Base-by-base conservation (phyloP, 2,797 vertebrate genomes). In the Microtus agrestis region DNA sequence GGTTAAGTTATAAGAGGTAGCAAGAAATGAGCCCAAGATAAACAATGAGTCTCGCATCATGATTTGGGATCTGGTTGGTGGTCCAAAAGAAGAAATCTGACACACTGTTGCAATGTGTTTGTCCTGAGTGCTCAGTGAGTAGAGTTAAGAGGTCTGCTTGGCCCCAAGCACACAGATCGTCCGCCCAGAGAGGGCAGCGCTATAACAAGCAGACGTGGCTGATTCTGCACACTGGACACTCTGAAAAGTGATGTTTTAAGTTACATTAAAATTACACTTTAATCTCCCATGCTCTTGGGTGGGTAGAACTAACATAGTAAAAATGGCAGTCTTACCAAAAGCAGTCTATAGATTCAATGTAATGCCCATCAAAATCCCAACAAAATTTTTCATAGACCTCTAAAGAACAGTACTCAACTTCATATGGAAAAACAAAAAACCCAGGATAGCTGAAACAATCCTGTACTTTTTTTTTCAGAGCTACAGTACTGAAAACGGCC, bases 201-300 rank as follows among this genome's bases (percentile, higher is more conserved):
- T 74, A 29, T 78, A 91, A 89, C 46, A 78, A 73, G 59, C 13
- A 10, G 29, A 29, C 7, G n/a, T 43, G 91, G 91, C 54, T 88
- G 2, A 88, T 78, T 91, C 13, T 37, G 92, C 2, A 71, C 63
- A 90, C 61, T 51, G 90, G 71, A 77, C 15, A 76, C 63, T 92
- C 91, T 92, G 31, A 89, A 94, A 96, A 96, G 77, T 23, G 88
- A 25, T 63, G 2, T 84, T 93, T 97, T 69, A 71, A 79, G 8
- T 91, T 73, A 81, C 10, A 90, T 51, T 34, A 61, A 23, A 76
- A 40, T 76, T 27, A 74, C 51, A 78, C 27, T 89, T 85, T 81
- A 85, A 94, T 87, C 17, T 56, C 54, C 54, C 54, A 56, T 56
- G 54, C 17, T 56, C 54, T 56, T 56, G 54, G 54, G 54, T 56